Percentiles rank a stretch among this genome's conserved stretches.
These are phyloP conservation scores for Bombus confusus DNA, from an alignment of 1,140 invertebrate genomes.

Conservation along the genomic window DNA sequence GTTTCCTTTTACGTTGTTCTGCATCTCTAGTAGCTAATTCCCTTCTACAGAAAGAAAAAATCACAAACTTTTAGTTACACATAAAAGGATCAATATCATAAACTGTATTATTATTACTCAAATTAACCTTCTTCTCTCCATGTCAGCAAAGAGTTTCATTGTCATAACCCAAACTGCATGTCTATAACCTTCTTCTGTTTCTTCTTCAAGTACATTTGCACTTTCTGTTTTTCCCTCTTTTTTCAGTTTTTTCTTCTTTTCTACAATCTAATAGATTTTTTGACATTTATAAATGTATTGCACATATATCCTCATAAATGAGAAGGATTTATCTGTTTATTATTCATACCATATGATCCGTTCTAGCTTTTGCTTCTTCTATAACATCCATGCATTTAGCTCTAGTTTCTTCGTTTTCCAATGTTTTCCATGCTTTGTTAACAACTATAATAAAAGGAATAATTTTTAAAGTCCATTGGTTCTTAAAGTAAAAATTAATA, in stretches of 20 bases:
- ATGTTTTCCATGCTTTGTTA: slow-evolving; percentile 97
- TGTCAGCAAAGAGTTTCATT: slow-evolving; percentile 99
- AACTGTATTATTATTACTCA: background rate
- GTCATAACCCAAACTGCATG: slow-evolving; percentile 98
- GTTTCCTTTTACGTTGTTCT: slow-evolving; percentile 97
- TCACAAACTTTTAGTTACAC: background rate
- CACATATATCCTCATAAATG: background rate
- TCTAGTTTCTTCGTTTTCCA: slow-evolving; percentile 97
- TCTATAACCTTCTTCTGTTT: slow-evolving; percentile 95
- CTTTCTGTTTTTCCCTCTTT: slow-evolving; percentile 92
- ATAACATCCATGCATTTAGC: slow-evolving; percentile 98
- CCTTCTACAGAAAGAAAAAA: slow-evolving; percentile 76
- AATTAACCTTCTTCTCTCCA: slow-evolving; percentile 91
- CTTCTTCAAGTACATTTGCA: slow-evolving; percentile 90
- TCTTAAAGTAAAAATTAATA: slow-evolving; percentile 18
- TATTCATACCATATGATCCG: slow-evolving; percentile 92
- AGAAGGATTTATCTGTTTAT: background rate
- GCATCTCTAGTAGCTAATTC: slow-evolving; percentile 94
- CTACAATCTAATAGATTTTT: slow-evolving; percentile 88
- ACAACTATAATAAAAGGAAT: slow-evolving; percentile 86
- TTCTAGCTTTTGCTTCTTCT: slow-evolving; percentile 97
- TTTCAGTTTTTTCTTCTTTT: slow-evolving; percentile 97
- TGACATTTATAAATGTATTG: background rate
- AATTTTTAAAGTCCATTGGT: background rate
- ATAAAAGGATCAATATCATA: background rate